phyloP scores from a whole-genome alignment of 2,113 vertebrate genomes.

The Pandion haliaetus region DNA sequence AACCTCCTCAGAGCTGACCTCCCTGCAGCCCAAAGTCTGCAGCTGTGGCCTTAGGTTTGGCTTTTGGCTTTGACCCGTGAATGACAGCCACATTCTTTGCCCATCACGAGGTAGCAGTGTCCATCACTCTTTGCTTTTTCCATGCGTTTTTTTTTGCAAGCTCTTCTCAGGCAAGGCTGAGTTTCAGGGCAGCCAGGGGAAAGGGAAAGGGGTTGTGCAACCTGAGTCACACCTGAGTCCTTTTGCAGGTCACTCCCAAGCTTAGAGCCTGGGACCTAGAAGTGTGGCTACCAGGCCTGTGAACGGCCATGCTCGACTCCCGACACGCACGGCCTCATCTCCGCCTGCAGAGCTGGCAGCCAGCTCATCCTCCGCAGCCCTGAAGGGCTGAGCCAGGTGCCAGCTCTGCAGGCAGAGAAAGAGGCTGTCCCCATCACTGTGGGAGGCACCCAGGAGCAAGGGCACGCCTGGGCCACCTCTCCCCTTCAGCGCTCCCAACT shows the following conservation, averaged over 20 bases:
- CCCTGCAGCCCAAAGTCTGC: background rate
- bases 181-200: background rate
- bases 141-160: background rate
- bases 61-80: background rate
- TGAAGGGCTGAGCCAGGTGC: background rate
- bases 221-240: background rate
- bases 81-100: background rate
- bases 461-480: background rate
- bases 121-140: background rate
- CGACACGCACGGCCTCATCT: background rate
- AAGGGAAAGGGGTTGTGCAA: background rate
- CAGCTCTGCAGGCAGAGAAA: background rate
- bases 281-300: background rate
- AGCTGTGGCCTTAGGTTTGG: background rate
- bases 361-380: background rate
- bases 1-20: background rate
- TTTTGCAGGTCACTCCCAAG: background rate
- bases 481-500: background rate
- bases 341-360: background rate
- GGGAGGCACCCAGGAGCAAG: background rate
- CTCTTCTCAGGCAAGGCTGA: background rate
- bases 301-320: background rate
- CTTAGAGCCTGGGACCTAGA: background rate
- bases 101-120: background rate
- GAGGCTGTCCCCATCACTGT: rapidly evolving